These are phyloP conservation scores for Malurus cyaneus DNA, from an alignment of 2,113 vertebrate genomes.

Conservation along the genomic window DNA sequence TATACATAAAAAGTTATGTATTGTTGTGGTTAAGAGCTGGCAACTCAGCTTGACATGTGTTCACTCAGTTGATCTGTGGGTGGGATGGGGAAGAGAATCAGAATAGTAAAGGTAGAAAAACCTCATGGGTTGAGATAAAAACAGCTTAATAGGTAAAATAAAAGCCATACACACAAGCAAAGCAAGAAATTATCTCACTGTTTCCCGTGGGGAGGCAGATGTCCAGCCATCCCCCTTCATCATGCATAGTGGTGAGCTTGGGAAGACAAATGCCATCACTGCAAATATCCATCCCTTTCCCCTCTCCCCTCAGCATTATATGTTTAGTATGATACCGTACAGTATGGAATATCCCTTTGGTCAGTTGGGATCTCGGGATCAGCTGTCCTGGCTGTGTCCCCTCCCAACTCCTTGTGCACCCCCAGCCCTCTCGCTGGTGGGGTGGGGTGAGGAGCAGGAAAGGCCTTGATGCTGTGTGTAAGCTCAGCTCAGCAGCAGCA, in stretches of 20 bases:
- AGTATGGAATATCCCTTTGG: not conserved
- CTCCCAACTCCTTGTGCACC: not conserved
- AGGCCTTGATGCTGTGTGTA: not conserved
- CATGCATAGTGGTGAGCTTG: not conserved
- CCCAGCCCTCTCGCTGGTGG: not conserved
- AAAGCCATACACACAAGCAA: not conserved
- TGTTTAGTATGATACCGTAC: not conserved
- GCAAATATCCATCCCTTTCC: not conserved
- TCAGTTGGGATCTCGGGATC: not conserved
- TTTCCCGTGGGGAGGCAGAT: not conserved
- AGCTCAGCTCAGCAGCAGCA: not conserved
- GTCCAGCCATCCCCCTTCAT: rapidly evolving
- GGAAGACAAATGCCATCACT: not conserved
- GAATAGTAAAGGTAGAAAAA: not conserved
- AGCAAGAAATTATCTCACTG: not conserved
- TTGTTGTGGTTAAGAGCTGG: not conserved
- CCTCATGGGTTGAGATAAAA: not conserved
- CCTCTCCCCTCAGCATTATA: not conserved
- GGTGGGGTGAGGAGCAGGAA: not conserved
- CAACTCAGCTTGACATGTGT: not conserved
- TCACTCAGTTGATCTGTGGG: rapidly evolving
- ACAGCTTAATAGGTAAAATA: not conserved
- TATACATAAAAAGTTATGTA: not conserved
- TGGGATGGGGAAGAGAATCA: not conserved
- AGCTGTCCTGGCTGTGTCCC: not conserved